phyloP scores from a whole-genome alignment of 2,888 invertebrate genomes.

The Microctonus aethiopoides region DNA sequence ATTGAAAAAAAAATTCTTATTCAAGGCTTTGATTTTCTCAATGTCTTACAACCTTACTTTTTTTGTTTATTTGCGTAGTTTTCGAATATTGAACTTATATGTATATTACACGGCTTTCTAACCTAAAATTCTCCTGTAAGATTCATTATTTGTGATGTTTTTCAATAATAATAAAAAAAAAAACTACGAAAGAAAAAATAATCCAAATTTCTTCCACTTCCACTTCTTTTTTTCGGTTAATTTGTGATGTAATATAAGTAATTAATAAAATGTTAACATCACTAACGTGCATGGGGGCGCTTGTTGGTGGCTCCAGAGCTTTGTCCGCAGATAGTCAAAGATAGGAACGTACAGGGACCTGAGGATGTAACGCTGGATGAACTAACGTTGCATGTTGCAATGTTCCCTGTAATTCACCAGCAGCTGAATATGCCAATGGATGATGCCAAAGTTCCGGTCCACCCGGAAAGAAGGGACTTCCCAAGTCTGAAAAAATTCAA shows the following conservation, averaged over 20 bases:
- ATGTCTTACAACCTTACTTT: no score
- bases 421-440: slow-evolving; percentile 83
- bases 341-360: slow-evolving; percentile 97
- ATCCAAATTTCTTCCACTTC: no score
- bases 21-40: no score
- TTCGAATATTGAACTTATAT: no score
- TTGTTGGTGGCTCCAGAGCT: slow-evolving; percentile 73
- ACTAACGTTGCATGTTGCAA: slow-evolving; percentile 91
- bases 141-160: no score
- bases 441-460: slow-evolving; percentile 96
- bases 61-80: no score
- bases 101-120: no score
- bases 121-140: no score
- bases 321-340: slow-evolving; percentile 96
- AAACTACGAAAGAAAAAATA: no score
- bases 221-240: background rate
- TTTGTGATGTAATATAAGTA: background rate
- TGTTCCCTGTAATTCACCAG: slow-evolving; percentile 85
- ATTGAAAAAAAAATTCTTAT: no score
- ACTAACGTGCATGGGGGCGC: slow-evolving; percentile 73
- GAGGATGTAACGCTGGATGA: slow-evolving; percentile 97
- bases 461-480: slow-evolving; percentile 94
- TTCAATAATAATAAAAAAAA: no score
- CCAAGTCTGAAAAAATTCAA: slow-evolving; percentile 80
- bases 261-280: slow-evolving; percentile 59